A percentile compares a stretch with the other conserved stretches of the same genome.
Evolutionary conservation across 2,888 invertebrate species (phyloP).

Genomic region (Lasioglossum zephyrum): DNA sequence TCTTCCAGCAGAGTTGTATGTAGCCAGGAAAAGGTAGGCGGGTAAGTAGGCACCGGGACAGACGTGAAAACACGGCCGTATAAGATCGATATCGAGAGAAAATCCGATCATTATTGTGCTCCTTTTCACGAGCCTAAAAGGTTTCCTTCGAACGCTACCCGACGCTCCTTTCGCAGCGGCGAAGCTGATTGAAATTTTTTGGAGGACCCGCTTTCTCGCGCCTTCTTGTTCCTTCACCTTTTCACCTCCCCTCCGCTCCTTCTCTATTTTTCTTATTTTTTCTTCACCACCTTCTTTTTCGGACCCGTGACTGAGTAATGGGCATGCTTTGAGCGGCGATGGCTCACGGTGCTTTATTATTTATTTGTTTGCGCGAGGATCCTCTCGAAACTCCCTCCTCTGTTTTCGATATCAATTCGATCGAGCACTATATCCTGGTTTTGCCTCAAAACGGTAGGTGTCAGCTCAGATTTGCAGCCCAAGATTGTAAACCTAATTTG

Average conservation of each 20-base stretch:
- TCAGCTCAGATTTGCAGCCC: background rate
- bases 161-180: conserved; percentile 29
- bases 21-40: conserved; percentile 12
- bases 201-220: conserved; percentile 11
- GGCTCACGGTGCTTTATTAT: background rate
- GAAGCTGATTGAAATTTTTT: conserved; percentile 63
- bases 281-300: background rate
- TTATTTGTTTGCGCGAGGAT: background rate
- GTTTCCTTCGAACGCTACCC: conserved; percentile 41
- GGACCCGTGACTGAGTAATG: conserved; percentile 36
- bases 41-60: conserved; percentile 50
- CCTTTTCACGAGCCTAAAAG: conserved; percentile 60
- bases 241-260: background rate
- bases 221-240: background rate
- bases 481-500: too few relatives aligned
- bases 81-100: conserved; percentile 67
- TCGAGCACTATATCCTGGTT: background rate
- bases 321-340: conserved; percentile 14
- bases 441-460: background rate
- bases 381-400: background rate
- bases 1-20: conserved; percentile 59
- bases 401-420: background rate
- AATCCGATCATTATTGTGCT: conserved; percentile 68
- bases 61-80: conserved; percentile 53
- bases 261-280: background rate